A percentile compares a stretch with the other conserved stretches of the same genome.
These are phyloP conservation scores for Orthosia incerta DNA, from an alignment of 2,888 invertebrate species.

Conservation along the genomic window DNA sequence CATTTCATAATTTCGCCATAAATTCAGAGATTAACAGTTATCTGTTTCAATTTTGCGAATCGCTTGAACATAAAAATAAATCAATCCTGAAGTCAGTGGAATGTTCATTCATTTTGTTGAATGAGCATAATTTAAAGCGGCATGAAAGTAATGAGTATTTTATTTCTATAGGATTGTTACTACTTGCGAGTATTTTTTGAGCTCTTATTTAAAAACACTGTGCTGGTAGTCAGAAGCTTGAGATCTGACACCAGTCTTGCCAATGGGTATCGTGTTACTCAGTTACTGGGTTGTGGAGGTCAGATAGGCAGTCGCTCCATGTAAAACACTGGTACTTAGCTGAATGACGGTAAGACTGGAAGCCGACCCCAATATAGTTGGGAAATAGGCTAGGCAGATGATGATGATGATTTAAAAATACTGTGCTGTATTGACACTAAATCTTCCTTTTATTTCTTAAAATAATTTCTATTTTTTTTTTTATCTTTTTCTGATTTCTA, in stretches of 20 bases:
- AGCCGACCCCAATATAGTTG: no score
- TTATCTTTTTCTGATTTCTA: no score
- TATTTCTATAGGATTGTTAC: background rate
- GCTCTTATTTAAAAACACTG: background rate
- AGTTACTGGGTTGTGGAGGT: no score
- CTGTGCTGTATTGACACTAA: background rate
- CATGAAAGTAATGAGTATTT: conserved; percentile 4
- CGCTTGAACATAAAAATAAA: conserved; percentile 43
- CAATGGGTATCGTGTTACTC: no score
- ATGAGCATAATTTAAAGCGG: conserved; percentile 34
- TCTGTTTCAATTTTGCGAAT: conserved; percentile 46
- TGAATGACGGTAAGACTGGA: no score
- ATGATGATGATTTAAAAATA: background rate
- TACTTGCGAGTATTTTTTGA: background rate
- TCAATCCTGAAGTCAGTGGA: conserved; percentile 31
- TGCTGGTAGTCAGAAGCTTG: no score
- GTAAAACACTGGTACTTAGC: no score
- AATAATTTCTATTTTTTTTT: no score
- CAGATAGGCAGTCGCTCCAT: no score
- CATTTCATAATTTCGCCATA: conserved; percentile 32
- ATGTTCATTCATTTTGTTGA: conserved; percentile 30
- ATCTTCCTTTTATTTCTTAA: no score
- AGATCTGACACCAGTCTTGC: no score
- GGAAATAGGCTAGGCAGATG: no score
- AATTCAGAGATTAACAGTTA: conserved; percentile 41